Conservation (phyloP, 2,797 vertebrate species). For the Fundulus diaphanus region DNA sequence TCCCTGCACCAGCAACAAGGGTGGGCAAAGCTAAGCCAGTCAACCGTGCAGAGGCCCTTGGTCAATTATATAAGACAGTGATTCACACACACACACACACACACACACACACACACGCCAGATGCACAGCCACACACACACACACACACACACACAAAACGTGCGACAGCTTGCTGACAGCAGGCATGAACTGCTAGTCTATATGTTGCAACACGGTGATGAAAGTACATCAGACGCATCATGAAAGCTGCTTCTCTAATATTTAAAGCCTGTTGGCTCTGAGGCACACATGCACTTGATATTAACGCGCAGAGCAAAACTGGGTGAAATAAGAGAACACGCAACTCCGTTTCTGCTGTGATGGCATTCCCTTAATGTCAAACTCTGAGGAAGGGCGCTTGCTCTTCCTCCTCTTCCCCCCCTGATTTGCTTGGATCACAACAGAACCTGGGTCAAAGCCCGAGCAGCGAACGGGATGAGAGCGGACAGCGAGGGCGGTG, state of each 20-base stretch:
- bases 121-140: too few species aligned
- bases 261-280: conserved; percentile 19
- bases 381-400: conserved; percentile 28
- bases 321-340: conserved; percentile 56
- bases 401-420: conserved; percentile 35
- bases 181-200: conserved; percentile 32
- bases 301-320: conserved; percentile 26
- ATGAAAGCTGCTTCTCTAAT: conserved; percentile 32
- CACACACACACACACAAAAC: not conserved
- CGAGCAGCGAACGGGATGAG: conserved; percentile 59
- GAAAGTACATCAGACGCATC: conserved; percentile 38
- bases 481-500: conserved; percentile 3
- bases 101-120: conserved; percentile 20
- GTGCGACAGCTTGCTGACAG: conserved; percentile 36
- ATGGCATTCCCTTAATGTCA: conserved; percentile 53
- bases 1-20: conserved; percentile 67
- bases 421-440: conserved; percentile 42
- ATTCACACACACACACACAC: conserved; percentile 43
- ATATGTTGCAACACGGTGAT: conserved; percentile 14
- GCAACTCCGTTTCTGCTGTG: conserved; percentile 59
- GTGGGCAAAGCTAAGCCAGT: conserved; percentile 65
- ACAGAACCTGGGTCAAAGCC: conserved; percentile 39
- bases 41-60: conserved; percentile 66
- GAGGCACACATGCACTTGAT: conserved; percentile 10
- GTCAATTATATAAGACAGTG: conserved; percentile 77